These are phyloP conservation scores for Calvadosia cruxmelitensis DNA, from an alignment of 30 jellyfish, hydroid and myxozoan species.

Conservation along the genomic window DNA sequence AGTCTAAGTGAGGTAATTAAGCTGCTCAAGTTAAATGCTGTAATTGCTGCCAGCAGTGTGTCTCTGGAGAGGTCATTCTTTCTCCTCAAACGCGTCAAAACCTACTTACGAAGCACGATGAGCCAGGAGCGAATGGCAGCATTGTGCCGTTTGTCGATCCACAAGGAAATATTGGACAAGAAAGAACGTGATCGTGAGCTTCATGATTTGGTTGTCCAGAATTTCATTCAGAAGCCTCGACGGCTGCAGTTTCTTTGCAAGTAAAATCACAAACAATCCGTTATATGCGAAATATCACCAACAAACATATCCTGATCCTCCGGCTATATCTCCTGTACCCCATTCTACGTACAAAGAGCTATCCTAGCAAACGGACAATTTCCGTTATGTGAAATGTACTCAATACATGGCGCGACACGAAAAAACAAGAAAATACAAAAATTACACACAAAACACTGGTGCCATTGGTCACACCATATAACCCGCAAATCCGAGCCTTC, in stretches of 20 bases:
- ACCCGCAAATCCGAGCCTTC: no score
- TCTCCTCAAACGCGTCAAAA: constrained; percentile 12
- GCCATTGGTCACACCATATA: no score
- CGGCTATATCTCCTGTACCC: no score
- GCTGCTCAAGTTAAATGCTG: constrained; percentile 11
- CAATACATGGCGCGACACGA: no score
- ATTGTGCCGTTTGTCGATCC: constrained; percentile 15
- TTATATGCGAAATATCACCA: no score
- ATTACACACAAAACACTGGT: no score
- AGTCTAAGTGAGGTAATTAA: constrained; percentile 17
- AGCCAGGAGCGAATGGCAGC: constrained; percentile 28
- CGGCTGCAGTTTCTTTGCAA: constrained; percentile 5
- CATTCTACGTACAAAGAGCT: no score
- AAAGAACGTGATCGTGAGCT: background rate
- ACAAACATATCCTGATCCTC: no score
- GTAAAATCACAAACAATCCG: no score
- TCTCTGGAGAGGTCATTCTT: constrained; percentile 36
- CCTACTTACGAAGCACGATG: constrained; percentile 30
- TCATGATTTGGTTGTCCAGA: background rate
- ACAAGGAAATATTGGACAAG: constrained; percentile 17
- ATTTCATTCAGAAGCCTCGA: constrained; percentile 25
- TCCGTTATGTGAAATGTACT: no score
- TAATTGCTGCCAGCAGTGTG: constrained; percentile 13
- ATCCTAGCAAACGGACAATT: no score
- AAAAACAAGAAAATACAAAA: no score